Evolutionary conservation across 2,888 invertebrate genomes (phyloP).

Genomic region (Bedellia somnulentella): DNA sequence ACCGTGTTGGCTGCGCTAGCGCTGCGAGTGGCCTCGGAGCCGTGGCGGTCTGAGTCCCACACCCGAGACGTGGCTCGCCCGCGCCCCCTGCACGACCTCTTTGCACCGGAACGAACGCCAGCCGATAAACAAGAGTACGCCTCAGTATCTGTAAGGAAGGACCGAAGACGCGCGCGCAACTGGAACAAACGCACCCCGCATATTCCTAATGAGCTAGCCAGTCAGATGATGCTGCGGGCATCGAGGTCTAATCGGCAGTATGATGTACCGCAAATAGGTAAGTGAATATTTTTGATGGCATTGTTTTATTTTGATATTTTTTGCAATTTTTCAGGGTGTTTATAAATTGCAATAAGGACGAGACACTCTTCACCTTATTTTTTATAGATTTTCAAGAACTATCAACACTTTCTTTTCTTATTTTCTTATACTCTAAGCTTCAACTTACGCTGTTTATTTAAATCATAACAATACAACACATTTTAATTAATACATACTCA

Average conservation of each 20-base stretch:
- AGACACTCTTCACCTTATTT: too few relatives aligned
- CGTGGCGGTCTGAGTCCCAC: constrained; percentile 27
- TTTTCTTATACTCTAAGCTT: too few relatives aligned
- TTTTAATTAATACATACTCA: too few relatives aligned
- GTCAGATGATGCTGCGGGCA: constrained; percentile 78
- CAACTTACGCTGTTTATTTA: too few relatives aligned
- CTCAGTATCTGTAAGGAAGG: constrained; percentile 29
- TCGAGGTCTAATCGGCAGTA: constrained; percentile 76
- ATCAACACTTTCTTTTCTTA: too few relatives aligned
- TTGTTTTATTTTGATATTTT: too few relatives aligned
- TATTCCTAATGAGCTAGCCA: constrained; percentile 64
- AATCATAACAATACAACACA: too few relatives aligned
- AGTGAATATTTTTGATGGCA: constrained; percentile 22
- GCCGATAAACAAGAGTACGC: constrained; percentile 18
- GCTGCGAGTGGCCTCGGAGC: constrained; percentile 33
- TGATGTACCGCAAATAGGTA: constrained; percentile 86
- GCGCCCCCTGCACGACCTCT: constrained; percentile 39
- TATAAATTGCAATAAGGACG: too few relatives aligned
- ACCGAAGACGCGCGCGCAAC: constrained; percentile 32
- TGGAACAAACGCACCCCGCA: constrained; percentile 34
- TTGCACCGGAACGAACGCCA: constrained; percentile 32
- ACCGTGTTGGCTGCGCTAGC: constrained; percentile 43
- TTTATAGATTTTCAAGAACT: too few relatives aligned
- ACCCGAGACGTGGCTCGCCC: constrained; percentile 28
- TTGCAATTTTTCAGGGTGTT: too few relatives aligned